These are phyloP conservation scores for Hipparchia sbordonii DNA, from an alignment of 2,888 invertebrate species.

Conservation along the genomic window DNA sequence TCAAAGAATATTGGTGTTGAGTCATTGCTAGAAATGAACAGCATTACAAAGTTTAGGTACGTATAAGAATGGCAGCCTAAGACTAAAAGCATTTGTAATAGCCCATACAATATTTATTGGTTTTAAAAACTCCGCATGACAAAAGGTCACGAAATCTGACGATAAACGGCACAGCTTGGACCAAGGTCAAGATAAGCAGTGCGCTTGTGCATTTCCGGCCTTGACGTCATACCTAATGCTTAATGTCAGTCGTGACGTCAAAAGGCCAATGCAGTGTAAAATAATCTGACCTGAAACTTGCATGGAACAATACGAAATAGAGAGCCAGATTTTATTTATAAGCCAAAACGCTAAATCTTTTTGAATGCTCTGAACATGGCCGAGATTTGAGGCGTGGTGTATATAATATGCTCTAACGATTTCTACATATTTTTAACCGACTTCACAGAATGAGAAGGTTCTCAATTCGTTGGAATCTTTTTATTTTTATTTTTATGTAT, in stretches of 20 bases:
- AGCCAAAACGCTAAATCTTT: too few species aligned
- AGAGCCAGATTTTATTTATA: neutral
- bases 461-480: too few species aligned
- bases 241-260: slow-evolving; percentile 26
- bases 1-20: too few species aligned
- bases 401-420: too few species aligned
- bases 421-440: too few species aligned
- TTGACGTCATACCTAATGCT: slow-evolving; percentile 23
- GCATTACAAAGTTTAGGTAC: too few species aligned
- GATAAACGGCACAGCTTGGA: slow-evolving; percentile 16
- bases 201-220: slow-evolving; percentile 30
- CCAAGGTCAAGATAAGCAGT: slow-evolving; percentile 27
- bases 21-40: too few species aligned
- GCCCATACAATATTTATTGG: neutral
- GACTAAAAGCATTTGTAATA: neutral
- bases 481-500: too few species aligned
- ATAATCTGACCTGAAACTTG: neutral
- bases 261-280: slow-evolving; percentile 4
- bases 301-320: neutral
- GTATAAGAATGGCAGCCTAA: too few species aligned
- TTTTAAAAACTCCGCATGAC: slow-evolving; percentile 13
- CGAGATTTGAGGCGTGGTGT: too few species aligned
- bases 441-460: too few species aligned
- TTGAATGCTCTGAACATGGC: too few species aligned
- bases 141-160: slow-evolving; percentile 16